These are phyloP conservation scores for Frieseomelitta varia DNA, from an alignment of 1,140 invertebrate genomes.

Conservation along the genomic window DNA sequence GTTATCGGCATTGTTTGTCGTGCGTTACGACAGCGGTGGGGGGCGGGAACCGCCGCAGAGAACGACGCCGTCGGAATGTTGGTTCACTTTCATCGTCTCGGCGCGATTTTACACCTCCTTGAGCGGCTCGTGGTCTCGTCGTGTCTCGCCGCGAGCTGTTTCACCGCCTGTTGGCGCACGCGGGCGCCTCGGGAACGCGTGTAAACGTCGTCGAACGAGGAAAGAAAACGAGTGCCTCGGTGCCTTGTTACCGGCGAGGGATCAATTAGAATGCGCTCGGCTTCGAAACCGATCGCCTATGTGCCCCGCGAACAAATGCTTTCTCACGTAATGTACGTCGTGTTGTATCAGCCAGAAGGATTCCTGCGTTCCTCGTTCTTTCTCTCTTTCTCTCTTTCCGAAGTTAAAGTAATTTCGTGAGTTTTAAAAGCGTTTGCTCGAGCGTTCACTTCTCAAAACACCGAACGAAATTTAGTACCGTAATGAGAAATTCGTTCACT, in stretches of 20 bases:
- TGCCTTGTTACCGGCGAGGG: slow-evolving; percentile 23
- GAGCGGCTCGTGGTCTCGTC: background rate
- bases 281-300: background rate
- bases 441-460: too few species aligned
- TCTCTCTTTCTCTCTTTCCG: too few species aligned
- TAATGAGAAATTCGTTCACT: too few species aligned
- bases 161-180: background rate
- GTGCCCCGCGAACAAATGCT: background rate
- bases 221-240: background rate
- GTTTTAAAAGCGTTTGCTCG: too few species aligned
- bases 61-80: slow-evolving; percentile 23
- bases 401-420: too few species aligned
- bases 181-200: slow-evolving; percentile 1
- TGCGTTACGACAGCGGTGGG: slow-evolving; percentile 31
- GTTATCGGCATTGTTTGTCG: slow-evolving; percentile 46
- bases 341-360: background rate
- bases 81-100: slow-evolving; percentile 40
- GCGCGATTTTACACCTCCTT: slow-evolving; percentile 44
- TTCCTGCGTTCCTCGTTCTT: background rate
- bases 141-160: slow-evolving; percentile 5
- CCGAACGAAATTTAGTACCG: too few species aligned
- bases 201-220: background rate
- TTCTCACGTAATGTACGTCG: slow-evolving; percentile 3
- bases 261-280: slow-evolving; percentile 38
- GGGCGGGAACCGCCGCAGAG: background rate